A percentile compares a stretch with the other conserved stretches of the same genome.
Conservation (phyloP, 2,113 vertebrate genomes). For the Pachycephala philippinensis region DNA sequence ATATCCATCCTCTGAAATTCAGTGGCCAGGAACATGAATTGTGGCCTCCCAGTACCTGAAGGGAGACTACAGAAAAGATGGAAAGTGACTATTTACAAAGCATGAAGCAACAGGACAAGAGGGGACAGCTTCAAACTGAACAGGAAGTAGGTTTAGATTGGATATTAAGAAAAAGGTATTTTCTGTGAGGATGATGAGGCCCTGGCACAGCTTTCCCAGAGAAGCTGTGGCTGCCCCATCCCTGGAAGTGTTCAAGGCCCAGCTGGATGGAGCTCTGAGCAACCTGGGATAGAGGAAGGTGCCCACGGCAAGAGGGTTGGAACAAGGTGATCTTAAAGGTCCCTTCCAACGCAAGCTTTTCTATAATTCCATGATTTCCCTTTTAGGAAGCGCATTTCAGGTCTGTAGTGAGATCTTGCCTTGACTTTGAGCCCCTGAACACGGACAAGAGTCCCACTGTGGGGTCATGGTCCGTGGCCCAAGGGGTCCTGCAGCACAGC, state of each 20-base stretch:
- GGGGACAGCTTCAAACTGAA: neutral
- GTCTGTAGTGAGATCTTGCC: neutral
- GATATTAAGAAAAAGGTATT: neutral
- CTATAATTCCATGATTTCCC: neutral
- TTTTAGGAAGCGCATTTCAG: neutral
- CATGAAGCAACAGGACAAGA: neutral
- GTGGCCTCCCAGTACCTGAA: neutral
- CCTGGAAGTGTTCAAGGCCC: neutral
- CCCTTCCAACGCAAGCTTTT: neutral
- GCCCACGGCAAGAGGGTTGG: neutral
- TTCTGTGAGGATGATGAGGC: neutral
- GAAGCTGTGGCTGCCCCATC: neutral
- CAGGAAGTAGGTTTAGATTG: neutral
- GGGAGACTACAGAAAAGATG: neutral
- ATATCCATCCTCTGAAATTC: neutral
- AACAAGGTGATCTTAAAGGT: neutral
- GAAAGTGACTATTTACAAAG: neutral
- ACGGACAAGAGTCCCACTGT: accelerated
- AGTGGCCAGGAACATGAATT: neutral
- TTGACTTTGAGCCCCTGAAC: neutral
- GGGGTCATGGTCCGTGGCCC: accelerated
- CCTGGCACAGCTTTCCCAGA: neutral
- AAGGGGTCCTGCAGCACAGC: neutral
- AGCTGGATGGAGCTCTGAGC: neutral
- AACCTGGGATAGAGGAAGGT: neutral